Base-by-base conservation (phyloP, 2,113 vertebrate genomes). In the Mirza zaza region DNA sequence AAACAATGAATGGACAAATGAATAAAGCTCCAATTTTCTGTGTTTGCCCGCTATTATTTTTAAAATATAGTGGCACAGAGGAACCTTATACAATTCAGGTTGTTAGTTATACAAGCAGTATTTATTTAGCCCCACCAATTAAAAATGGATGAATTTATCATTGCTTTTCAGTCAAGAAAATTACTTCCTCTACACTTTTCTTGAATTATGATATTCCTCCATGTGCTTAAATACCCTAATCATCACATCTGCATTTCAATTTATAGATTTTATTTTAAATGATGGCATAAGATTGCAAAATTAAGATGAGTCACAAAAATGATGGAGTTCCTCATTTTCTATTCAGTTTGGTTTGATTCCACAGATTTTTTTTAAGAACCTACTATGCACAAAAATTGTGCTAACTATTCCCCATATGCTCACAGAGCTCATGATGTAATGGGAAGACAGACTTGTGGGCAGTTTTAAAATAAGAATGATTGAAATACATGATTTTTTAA, bases 151-250 rank as follows among this genome's bases (percentile, higher is more conserved):
- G n/a, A 96, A 55, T 67, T 93, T 95, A 79, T 92, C 73, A 90
- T 29, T 96, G 88, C 36, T 94, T 39, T 88, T 65, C 42, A 88
- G 57, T 90, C 36, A 96, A 92, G 67, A 92, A 97, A 96, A 96
- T 95, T 82, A 76, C 70, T 94, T 97, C 57, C 71, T 83, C 63
- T 96, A 68, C 52, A 90, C n/a, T 83, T 91, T 90, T 91, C 94
- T 95, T 25, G 79, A 95, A 93, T 96, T 81, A 96, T 45, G 20
- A 86, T 63, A 93, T 63, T 77, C 70, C 27, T 96, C 89, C 81
- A 27, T 95, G 50, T 94, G 63, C 79, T 95, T 82, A 90, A 48
- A 92, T 76, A 91, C 17, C 11, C 29, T 95, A 91, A 93, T 77
- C 76, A 87, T 70, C 77, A 86, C 61, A 91, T 96, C 50, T 95